Percentiles rank a stretch among this genome's conserved stretches.
These are phyloP conservation scores for Mellivora capensis DNA, from an alignment of 2,113 vertebrate genomes.

Conservation along the genomic window DNA sequence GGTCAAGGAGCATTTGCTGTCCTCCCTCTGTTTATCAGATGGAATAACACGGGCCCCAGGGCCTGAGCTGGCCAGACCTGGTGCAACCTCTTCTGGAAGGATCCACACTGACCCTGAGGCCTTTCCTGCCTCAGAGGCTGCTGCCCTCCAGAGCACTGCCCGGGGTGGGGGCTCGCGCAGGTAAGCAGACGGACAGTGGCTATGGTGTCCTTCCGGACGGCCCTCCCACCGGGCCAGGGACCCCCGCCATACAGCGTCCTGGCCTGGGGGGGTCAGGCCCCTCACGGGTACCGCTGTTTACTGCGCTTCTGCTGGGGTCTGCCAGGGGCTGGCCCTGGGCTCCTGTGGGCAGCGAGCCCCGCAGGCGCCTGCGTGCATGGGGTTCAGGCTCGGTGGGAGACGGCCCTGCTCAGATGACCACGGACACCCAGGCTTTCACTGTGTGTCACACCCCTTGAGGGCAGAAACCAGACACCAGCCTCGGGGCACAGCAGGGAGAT, in stretches of 20 bases:
- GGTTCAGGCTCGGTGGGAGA: background rate
- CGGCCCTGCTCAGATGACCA: fast-evolving
- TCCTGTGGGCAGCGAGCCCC: background rate
- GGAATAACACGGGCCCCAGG: background rate
- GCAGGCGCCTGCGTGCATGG: fast-evolving
- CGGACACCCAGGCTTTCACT: background rate
- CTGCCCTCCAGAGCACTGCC: background rate
- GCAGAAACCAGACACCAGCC: background rate
- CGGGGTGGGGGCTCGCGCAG: fast-evolving
- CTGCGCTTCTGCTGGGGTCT: background rate
- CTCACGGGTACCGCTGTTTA: background rate
- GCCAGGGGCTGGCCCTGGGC: no score
- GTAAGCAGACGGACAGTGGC: no score
- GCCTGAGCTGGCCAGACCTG: background rate
- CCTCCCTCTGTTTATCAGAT: background rate
- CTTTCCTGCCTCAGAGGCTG: background rate
- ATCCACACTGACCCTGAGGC: no score
- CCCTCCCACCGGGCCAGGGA: background rate
- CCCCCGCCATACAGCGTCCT: background rate
- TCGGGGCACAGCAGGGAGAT: background rate
- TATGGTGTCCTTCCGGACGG: background rate
- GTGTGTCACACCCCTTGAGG: fast-evolving
- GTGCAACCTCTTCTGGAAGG: no score
- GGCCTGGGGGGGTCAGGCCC: background rate
- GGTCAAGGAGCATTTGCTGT: fast-evolving